phyloP scores from a whole-genome alignment of 2,113 vertebrate genomes.

The Zonotrichia leucophrys region DNA sequence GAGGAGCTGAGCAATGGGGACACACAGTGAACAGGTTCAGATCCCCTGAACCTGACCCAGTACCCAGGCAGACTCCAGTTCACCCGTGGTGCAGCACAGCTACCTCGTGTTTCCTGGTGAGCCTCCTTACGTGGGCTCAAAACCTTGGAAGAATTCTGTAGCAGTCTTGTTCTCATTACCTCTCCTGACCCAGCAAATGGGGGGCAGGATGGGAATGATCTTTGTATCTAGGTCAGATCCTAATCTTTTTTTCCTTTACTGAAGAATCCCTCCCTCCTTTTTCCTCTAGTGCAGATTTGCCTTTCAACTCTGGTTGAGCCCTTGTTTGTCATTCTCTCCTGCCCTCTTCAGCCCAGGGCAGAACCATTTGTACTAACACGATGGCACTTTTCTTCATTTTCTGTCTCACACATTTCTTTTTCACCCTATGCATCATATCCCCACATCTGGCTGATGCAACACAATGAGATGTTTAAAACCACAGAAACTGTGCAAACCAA shows the following conservation, averaged over 20 bases:
- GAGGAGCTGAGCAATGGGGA: not conserved
- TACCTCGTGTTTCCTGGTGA: not conserved
- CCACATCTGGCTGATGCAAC: not conserved
- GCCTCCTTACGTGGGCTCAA: not conserved
- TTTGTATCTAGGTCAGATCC: constrained; percentile 18
- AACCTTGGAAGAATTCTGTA: not conserved
- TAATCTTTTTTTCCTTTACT: not conserved
- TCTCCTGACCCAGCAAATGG: not conserved
- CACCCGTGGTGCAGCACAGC: accelerated
- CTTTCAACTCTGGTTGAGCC: not conserved
- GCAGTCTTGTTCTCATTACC: not conserved
- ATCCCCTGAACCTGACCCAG: not conserved
- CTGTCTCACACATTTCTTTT: not conserved
- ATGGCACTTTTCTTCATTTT: not conserved
- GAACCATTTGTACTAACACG: not conserved
- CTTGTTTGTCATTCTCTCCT: not conserved
- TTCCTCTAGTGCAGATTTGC: not conserved
- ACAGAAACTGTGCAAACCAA: not conserved
- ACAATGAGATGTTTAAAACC: not conserved
- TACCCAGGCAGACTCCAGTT: not conserved
- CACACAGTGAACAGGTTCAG: not conserved
- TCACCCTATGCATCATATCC: not conserved
- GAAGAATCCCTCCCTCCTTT: not conserved
- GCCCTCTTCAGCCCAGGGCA: not conserved
- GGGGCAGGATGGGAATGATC: not conserved